Evolutionary conservation across 2,888 invertebrate genomes (phyloP).

Genomic region (Cheilosia soror): DNA sequence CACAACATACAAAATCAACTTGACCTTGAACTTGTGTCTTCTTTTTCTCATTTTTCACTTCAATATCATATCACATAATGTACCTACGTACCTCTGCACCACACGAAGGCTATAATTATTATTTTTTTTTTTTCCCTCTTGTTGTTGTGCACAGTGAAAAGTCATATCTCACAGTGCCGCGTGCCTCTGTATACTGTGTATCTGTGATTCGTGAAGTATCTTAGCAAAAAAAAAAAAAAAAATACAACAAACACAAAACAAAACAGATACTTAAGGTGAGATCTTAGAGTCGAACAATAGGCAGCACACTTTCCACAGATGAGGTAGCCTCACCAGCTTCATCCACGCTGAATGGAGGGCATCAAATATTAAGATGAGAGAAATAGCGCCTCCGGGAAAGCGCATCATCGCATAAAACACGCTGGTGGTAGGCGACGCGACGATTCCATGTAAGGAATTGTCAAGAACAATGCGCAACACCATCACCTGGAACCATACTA

Average conservation of each 20-base stretch:
- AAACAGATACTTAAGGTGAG: conserved; percentile 64
- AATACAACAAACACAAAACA: no score
- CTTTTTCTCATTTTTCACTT: conserved; percentile 53
- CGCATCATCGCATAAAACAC: conserved; percentile 11
- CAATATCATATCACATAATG: conserved; percentile 39
- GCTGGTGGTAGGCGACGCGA: not conserved
- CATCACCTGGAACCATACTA: conserved; percentile 61
- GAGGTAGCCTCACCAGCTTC: not conserved
- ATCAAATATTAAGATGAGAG: conserved; percentile 52
- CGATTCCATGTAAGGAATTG: conserved; percentile 51
- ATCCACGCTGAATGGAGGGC: conserved; percentile 37
- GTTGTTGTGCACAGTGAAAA: conserved; percentile 36
- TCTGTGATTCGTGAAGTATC: conserved; percentile 43
- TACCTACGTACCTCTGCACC: not conserved
- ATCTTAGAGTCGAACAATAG: conserved; percentile 62
- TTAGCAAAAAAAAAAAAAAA: conserved; percentile 9
- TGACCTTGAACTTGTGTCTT: conserved; percentile 72
- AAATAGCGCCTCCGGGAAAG: conserved; percentile 48
- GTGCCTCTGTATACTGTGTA: conserved; percentile 27
- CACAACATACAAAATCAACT: conserved; percentile 40
- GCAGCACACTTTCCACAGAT: conserved; percentile 50
- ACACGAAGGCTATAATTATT: conserved; percentile 61
- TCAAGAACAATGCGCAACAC: conserved; percentile 70
- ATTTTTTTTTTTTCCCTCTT: conserved; percentile 35
- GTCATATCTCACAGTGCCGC: conserved; percentile 43